phyloP scores from a whole-genome alignment of 2,113 vertebrate genomes.

The Cryptomyrus ogoouensis region DNA sequence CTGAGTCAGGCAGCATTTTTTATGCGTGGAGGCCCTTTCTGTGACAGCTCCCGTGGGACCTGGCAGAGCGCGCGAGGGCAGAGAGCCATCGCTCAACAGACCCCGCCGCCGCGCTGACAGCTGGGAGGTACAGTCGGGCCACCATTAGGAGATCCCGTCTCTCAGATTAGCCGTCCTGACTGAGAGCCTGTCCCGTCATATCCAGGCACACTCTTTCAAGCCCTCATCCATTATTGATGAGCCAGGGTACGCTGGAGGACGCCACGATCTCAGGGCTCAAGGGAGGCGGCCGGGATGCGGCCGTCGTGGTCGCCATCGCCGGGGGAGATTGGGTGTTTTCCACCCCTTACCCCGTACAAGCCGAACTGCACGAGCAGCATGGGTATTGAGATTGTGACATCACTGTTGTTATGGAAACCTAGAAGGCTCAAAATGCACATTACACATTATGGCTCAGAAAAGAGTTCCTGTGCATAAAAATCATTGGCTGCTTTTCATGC shows the following conservation, averaged over 20 bases:
- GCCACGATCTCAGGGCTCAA: neutral
- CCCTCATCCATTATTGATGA: conserved; percentile 22
- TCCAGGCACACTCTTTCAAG: conserved; percentile 26
- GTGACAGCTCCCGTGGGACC: neutral
- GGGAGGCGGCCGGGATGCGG: neutral
- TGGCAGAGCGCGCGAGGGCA: conserved; percentile 38
- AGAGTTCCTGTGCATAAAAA: neutral
- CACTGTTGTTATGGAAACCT: conserved; percentile 25
- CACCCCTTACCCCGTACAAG: neutral
- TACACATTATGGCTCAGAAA: neutral
- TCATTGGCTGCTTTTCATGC: neutral
- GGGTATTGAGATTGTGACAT: neutral
- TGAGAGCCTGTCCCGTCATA: conserved; percentile 28
- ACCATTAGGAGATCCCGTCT: conserved; percentile 33
- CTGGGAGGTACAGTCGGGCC: conserved; percentile 27
- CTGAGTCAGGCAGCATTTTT: neutral
- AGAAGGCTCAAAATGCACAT: neutral
- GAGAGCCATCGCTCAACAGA: conserved; percentile 35
- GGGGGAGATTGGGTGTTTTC: neutral
- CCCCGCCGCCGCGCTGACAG: conserved; percentile 25
- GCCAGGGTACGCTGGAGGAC: conserved; percentile 14
- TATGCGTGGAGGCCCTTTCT: neutral
- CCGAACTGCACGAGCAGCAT: neutral
- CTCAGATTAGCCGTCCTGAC: conserved; percentile 29
- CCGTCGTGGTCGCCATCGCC: neutral